A percentile compares a stretch with the other conserved stretches of the same genome.
phyloP scores from a whole-genome alignment of 2,888 invertebrate genomes.

The Patella pellucida region DNA sequence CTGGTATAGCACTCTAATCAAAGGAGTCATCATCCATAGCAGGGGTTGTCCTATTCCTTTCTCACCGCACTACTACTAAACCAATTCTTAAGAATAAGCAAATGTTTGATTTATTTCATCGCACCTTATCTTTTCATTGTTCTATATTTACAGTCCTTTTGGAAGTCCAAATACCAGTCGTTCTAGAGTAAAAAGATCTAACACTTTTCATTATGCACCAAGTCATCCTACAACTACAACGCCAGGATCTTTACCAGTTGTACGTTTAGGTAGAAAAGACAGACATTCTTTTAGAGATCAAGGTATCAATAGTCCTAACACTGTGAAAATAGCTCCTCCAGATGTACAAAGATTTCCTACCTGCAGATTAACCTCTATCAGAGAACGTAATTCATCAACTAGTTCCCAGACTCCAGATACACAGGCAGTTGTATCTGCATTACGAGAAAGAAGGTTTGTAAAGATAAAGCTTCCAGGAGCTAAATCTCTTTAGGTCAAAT shows the following conservation, averaged over 20 bases:
- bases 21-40: too few species aligned
- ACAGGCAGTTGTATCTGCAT: constrained; percentile 48
- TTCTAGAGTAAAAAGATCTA: constrained; percentile 17
- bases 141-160: constrained; percentile 16
- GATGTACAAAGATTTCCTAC: constrained; percentile 41
- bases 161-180: not conserved
- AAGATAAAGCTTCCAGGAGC: not conserved
- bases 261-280: constrained; percentile 41
- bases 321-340: constrained; percentile 57
- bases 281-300: constrained; percentile 41
- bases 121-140: not conserved
- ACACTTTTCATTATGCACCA: constrained; percentile 22
- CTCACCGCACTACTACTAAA: too few species aligned
- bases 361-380: constrained; percentile 39
- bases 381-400: not conserved
- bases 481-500: too few species aligned
- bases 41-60: too few species aligned
- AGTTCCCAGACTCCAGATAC: constrained; percentile 43
- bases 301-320: constrained; percentile 48
- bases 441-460: constrained; percentile 51
- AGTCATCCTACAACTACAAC: constrained; percentile 31
- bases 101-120: too few species aligned
- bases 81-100: too few species aligned
- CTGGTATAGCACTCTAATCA: too few species aligned
- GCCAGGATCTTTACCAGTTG: constrained; percentile 46